Evolutionary conservation across 1,140 invertebrate genomes (phyloP), one percentile per base, ranked within the genome.

Genomic region (Hypothenemus hampei): DNA sequence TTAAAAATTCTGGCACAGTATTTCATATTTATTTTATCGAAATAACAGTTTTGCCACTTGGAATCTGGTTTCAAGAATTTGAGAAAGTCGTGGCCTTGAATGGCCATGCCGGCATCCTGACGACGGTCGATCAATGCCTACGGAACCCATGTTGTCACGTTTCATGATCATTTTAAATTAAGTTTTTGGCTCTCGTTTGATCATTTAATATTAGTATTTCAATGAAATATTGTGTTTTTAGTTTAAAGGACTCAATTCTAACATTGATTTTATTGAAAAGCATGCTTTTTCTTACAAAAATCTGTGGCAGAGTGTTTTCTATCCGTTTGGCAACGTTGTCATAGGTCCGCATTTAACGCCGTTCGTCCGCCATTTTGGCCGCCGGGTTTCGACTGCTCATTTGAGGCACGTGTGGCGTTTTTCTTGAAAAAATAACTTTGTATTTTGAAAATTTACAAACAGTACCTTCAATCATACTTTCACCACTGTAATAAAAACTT

Each of bases 341-440:
- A n/a, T 8, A 8, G 11, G n/a, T n/a, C n/a, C 5, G 11, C n/a
- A 5, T 6, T 10, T 4, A 26, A 36, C 20, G 40, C 26, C 26
- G 39, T 18, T n/a, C 19, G 22, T 43, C 44, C 52, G 52, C 52
- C 52, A 55, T 55, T 55, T 55, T 55, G 52, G 35, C 36, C 19
- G 31, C 43, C 50, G 23, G 52, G 22, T 47, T 39, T 36, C 24
- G 7, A 8, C 4, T 2, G 16, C 40, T 40, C 22, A 20, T 15
- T 10, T 5, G 16, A 6, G 11, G 21, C 52, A 55, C 41, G 50
- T 41, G 57, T 39, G 40, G 16, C 6, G 20, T 43, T 44, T 57
- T 48, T 16, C 22, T 31, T 20, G 3, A 23, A 54, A 46, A 37
- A 46, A 22, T 26, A 2, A n/a, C 16, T 11, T 36, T 16, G 3